Evolutionary conservation across 2,888 invertebrate genomes (phyloP).

Genomic region (Cecidostiba fungosa): DNA sequence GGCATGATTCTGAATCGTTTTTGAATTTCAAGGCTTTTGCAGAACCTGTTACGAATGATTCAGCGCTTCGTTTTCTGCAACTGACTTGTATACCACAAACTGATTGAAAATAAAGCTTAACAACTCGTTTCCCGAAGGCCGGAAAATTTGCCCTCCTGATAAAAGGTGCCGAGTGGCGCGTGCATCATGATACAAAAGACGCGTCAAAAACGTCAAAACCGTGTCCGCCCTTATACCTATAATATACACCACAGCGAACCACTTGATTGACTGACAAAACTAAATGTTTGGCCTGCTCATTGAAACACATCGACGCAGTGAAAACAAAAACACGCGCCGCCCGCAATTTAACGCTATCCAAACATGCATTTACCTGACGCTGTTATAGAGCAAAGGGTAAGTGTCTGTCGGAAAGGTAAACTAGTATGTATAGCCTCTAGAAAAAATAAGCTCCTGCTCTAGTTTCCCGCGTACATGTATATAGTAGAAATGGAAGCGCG

Average conservation of each 20-base stretch:
- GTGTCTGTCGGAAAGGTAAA: constrained; percentile 27
- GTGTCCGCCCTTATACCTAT: constrained; percentile 28
- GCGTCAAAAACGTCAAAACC: constrained; percentile 55
- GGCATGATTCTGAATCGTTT: neutral
- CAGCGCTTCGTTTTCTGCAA: neutral
- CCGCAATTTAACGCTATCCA: constrained; percentile 59
- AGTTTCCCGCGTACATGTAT: neutral
- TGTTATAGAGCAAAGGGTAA: neutral
- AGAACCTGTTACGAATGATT: neutral
- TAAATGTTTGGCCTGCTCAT: constrained; percentile 63
- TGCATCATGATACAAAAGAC: constrained; percentile 27
- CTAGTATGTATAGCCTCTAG: neutral
- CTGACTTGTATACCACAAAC: neutral
- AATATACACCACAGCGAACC: neutral
- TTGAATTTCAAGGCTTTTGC: neutral
- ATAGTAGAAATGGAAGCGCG: neutral
- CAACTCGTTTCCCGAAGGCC: neutral
- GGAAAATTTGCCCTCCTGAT: constrained; percentile 20
- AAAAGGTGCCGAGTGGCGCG: neutral
- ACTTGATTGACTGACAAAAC: constrained; percentile 65
- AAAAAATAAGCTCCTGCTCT: neutral
- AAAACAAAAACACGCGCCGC: constrained; percentile 60
- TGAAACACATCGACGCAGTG: constrained; percentile 52
- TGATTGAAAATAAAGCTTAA: neutral
- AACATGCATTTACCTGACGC: constrained; percentile 40